phyloP scores from a whole-genome alignment of 2,888 invertebrate species.

The Oligia strigilis region DNA sequence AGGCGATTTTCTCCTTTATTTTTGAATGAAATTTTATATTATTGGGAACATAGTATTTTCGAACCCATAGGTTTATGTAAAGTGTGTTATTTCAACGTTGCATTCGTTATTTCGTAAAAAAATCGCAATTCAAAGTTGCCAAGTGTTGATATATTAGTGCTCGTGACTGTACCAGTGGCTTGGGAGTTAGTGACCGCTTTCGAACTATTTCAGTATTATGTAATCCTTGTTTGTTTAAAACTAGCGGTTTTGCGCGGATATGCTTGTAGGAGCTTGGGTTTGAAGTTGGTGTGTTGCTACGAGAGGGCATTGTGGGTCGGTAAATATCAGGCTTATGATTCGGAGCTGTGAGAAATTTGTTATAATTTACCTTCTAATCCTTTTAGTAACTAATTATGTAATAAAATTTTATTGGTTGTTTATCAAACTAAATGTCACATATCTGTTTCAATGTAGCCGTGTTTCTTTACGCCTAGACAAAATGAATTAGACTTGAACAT shows the following conservation, averaged over 20 bases:
- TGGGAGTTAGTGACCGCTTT: slow-evolving; percentile 59
- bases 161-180: slow-evolving; percentile 52
- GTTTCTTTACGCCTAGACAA: neutral
- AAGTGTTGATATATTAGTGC: too few species aligned
- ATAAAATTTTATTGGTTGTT: neutral
- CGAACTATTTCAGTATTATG: slow-evolving; percentile 37
- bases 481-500: neutral
- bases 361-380: too few species aligned
- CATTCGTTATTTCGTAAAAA: too few species aligned
- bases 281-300: slow-evolving; percentile 17
- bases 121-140: too few species aligned
- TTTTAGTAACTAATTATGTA: neutral
- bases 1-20: too few species aligned
- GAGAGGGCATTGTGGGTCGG: neutral
- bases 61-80: too few species aligned
- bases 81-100: too few species aligned
- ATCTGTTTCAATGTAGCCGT: neutral
- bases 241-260: slow-evolving; percentile 29
- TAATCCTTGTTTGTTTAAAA: slow-evolving; percentile 43
- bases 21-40: too few species aligned
- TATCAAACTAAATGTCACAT: neutral
- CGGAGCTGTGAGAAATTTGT: neutral
- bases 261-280: slow-evolving; percentile 8
- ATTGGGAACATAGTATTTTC: too few species aligned
- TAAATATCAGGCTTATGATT: neutral